Evolutionary conservation across 35 echinoderm and acorn worm genomes (phyloP).

Genomic region (Holothuria glaberrima): DNA sequence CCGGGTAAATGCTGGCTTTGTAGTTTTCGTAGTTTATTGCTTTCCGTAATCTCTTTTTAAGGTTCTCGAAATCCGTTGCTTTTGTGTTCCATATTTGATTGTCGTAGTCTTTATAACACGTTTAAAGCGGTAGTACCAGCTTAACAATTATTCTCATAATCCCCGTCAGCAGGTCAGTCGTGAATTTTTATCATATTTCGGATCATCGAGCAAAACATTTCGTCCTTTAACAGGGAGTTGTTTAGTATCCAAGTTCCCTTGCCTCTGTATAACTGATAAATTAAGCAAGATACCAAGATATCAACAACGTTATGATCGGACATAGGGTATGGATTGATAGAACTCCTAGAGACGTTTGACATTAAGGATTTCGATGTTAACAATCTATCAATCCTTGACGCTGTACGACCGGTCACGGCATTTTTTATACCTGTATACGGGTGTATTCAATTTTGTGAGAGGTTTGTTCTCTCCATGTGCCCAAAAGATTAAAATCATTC

Average conservation of each 20-base stretch:
- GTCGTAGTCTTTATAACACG: too few relatives aligned
- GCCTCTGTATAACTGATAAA: constrained; percentile 6
- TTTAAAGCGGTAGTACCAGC: too few relatives aligned
- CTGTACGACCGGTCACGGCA: background rate
- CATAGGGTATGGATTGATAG: background rate
- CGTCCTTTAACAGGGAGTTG: background rate
- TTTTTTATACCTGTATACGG: too few relatives aligned
- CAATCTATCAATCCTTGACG: background rate
- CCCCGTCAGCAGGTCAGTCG: too few relatives aligned
- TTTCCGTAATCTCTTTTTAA: too few relatives aligned
- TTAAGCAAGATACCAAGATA: background rate
- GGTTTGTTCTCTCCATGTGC: background rate
- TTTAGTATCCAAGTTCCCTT: constrained; percentile 11
- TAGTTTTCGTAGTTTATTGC: too few relatives aligned
- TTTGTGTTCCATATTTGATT: too few relatives aligned
- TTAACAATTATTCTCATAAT: too few relatives aligned
- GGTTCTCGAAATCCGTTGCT: too few relatives aligned
- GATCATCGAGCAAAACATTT: background rate
- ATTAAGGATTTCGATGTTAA: background rate
- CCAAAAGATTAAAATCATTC: background rate
- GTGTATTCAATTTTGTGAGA: background rate
- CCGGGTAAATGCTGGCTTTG: too few relatives aligned
- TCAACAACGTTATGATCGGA: constrained; percentile 23
- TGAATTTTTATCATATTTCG: too few relatives aligned
- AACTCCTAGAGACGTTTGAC: background rate